Conservation (phyloP, 92 coral and sea anemone species). For the Epizoanthus scotinus region DNA sequence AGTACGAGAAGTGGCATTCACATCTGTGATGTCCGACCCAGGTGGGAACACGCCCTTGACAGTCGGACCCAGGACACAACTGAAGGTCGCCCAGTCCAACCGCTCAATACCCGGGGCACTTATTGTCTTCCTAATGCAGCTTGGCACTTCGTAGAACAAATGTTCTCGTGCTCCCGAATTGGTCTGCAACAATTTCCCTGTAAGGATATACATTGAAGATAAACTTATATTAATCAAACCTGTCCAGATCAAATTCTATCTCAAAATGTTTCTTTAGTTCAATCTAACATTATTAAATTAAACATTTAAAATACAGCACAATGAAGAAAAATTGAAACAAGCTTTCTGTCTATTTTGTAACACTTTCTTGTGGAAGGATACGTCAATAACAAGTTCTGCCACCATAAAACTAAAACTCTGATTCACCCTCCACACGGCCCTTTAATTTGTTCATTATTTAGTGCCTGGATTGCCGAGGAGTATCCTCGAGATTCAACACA, state of each 20-base stretch:
- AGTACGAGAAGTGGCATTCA: slow-evolving; percentile 92
- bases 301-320: neutral
- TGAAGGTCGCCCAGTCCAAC: slow-evolving; percentile 91
- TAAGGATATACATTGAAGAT: neutral
- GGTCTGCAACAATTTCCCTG: slow-evolving; percentile 95
- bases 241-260: neutral
- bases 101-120: slow-evolving; percentile 82
- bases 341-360: neutral
- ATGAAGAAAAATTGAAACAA: neutral
- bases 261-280: neutral
- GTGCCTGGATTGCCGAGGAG: no score
- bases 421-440: no score
- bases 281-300: neutral
- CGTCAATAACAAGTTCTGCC: neutral
- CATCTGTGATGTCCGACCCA: slow-evolving; percentile 93
- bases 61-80: slow-evolving; percentile 97
- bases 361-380: no score
- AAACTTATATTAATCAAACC: neutral
- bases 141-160: slow-evolving; percentile 87
- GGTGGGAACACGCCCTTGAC: slow-evolving; percentile 95
- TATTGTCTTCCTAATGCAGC: slow-evolving; percentile 88
- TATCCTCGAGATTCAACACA: no score
- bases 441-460: no score
- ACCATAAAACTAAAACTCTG: neutral
- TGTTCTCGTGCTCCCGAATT: slow-evolving; percentile 99